Evolutionary conservation across 2,113 vertebrate species (phyloP).

Genomic region (Xenopus borealis): DNA sequence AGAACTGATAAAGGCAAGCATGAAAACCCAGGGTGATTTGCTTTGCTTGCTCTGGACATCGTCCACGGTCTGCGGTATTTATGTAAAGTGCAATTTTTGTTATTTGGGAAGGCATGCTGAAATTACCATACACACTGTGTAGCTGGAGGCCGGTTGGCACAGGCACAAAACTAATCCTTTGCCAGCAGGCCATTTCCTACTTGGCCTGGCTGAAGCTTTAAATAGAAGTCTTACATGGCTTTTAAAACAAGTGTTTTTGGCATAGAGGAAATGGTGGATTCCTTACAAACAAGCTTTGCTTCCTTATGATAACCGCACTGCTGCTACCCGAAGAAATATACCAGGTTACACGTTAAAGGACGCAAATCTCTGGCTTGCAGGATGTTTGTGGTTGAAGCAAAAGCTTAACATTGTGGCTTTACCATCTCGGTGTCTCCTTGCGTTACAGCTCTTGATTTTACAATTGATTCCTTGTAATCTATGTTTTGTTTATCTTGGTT

Average conservation of each 20-base stretch:
- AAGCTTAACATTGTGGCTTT: neutral
- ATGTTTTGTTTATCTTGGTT: neutral
- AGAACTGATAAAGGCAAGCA: constrained; percentile 81
- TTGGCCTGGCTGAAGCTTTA: constrained; percentile 85
- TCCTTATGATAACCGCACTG: constrained; percentile 71
- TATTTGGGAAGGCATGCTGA: constrained; percentile 78
- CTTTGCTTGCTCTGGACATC: constrained; percentile 80
- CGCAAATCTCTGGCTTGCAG: neutral
- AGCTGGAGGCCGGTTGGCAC: constrained; percentile 82
- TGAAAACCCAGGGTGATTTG: constrained; percentile 73
- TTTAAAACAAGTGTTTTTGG: constrained; percentile 86
- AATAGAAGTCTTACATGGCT: constrained; percentile 91
- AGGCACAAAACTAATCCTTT: constrained; percentile 76
- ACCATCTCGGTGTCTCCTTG: neutral
- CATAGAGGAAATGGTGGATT: constrained; percentile 89
- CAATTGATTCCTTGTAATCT: neutral
- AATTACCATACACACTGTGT: constrained; percentile 79
- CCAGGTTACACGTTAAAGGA: constrained; percentile 57
- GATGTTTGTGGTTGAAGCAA: neutral
- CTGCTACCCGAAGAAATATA: constrained; percentile 68
- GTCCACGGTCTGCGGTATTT: constrained; percentile 75
- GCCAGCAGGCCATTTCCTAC: constrained; percentile 87
- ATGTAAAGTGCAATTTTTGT: constrained; percentile 80
- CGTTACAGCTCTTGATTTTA: constrained; percentile 9
- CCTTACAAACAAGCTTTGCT: constrained; percentile 91